Evolutionary conservation across 2,113 vertebrate species (phyloP).

Genomic region (Brachionichthys hirsutus): DNA sequence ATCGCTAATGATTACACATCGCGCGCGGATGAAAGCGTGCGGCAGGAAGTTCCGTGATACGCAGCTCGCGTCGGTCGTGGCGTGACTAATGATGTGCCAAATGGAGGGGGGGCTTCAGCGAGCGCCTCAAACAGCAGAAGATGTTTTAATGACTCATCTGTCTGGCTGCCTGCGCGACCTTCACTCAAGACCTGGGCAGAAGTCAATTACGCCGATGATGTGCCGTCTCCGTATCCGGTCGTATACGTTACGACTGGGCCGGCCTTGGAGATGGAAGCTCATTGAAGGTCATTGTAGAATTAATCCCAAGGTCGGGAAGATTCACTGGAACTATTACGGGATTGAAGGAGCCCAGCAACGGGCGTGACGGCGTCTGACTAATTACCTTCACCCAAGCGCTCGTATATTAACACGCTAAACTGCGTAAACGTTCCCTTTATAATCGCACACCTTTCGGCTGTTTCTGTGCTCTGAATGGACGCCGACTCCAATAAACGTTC

Average conservation of each 20-base stretch:
- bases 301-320: constrained; percentile 34
- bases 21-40: constrained; percentile 52
- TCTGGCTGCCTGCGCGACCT: constrained; percentile 59
- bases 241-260: constrained; percentile 24
- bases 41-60: constrained; percentile 27
- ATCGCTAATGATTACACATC: constrained; percentile 67
- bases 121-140: constrained; percentile 59
- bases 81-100: constrained; percentile 68
- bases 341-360: not conserved
- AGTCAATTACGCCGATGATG: constrained; percentile 65
- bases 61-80: constrained; percentile 34
- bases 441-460: constrained; percentile 43
- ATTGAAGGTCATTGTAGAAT: constrained; percentile 61
- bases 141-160: constrained; percentile 70
- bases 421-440: constrained; percentile 46
- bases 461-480: constrained; percentile 31
- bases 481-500: constrained; percentile 51
- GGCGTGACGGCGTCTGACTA: constrained; percentile 42
- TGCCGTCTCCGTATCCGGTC: constrained; percentile 31
- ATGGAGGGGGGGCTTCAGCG: constrained; percentile 57
- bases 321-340: not conserved
- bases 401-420: constrained; percentile 17
- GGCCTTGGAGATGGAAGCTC: constrained; percentile 42
- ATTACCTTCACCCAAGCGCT: constrained; percentile 39
- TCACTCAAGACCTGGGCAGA: constrained; percentile 63